Conservation (phyloP, 2,113 vertebrate genomes). For the Pachyramphus minor region DNA sequence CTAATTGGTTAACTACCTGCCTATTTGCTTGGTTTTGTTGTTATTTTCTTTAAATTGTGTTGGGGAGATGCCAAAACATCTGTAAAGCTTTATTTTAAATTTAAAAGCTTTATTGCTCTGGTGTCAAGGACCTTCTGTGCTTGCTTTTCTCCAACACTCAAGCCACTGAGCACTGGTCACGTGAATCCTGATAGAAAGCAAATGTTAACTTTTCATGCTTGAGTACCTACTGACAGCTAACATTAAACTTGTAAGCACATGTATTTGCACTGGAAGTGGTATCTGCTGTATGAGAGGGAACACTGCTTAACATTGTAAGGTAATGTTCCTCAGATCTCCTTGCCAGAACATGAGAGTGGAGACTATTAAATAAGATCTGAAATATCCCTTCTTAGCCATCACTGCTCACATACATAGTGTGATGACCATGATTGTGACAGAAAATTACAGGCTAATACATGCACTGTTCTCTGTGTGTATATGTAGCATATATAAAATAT, state of each 20-base stretch:
- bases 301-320: slow-evolving; percentile 23
- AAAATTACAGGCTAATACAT: background rate
- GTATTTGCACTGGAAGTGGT: slow-evolving; percentile 49
- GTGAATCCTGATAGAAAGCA: slow-evolving; percentile 58
- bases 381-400: background rate
- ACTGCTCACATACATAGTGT: background rate
- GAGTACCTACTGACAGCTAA: slow-evolving; percentile 65
- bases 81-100: slow-evolving; percentile 45
- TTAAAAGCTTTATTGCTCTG: slow-evolving; percentile 30
- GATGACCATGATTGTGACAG: slow-evolving; percentile 1
- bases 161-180: slow-evolving; percentile 34
- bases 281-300: slow-evolving; percentile 14
- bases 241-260: slow-evolving; percentile 40
- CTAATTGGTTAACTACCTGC: slow-evolving; percentile 22
- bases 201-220: slow-evolving; percentile 63
- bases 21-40: slow-evolving; percentile 20
- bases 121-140: slow-evolving; percentile 30
- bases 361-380: background rate
- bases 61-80: slow-evolving; percentile 34
- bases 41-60: background rate
- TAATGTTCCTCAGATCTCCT: slow-evolving; percentile 23
- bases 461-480: background rate
- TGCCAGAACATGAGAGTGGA: slow-evolving; percentile 1
- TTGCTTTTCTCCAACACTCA: slow-evolving; percentile 31
- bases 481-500: background rate